These are phyloP conservation scores for Pygocentrus nattereri DNA, from an alignment of 2,797 vertebrate species.

Conservation along the genomic window DNA sequence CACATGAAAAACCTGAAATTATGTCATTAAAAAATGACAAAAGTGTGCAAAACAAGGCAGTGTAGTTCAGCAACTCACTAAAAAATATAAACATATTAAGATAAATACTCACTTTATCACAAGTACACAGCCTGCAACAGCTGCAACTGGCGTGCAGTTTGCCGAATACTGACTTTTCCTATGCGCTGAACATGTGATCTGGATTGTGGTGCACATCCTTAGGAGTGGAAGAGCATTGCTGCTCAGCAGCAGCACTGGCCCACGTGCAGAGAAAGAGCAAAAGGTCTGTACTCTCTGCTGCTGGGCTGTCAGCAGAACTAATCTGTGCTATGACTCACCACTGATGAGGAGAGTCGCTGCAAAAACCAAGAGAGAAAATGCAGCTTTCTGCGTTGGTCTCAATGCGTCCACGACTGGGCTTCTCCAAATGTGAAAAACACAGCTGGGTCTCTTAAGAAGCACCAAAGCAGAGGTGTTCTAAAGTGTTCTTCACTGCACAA, in stretches of 20 bases:
- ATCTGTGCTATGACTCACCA: slow-evolving; percentile 12
- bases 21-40: too few relatives aligned
- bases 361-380: slow-evolving; percentile 8
- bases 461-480: background rate
- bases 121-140: background rate
- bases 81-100: background rate
- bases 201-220: background rate
- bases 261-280: slow-evolving; percentile 21
- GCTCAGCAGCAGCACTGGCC: slow-evolving; percentile 26
- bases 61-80: too few relatives aligned
- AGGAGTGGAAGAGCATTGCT: background rate
- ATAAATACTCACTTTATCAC: background rate
- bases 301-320: slow-evolving; percentile 18
- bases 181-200: background rate
- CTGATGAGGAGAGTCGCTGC: slow-evolving; percentile 4
- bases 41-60: too few relatives aligned
- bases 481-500: background rate
- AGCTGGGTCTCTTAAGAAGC: too few relatives aligned
- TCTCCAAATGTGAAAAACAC: background rate
- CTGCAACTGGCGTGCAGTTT: background rate
- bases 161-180: background rate
- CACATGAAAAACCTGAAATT: background rate
- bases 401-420: background rate
- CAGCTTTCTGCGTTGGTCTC: background rate
- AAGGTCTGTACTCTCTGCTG: slow-evolving; percentile 12